phyloP scores from a whole-genome alignment of 2,113 vertebrate species.

The Aegypius monachus region DNA sequence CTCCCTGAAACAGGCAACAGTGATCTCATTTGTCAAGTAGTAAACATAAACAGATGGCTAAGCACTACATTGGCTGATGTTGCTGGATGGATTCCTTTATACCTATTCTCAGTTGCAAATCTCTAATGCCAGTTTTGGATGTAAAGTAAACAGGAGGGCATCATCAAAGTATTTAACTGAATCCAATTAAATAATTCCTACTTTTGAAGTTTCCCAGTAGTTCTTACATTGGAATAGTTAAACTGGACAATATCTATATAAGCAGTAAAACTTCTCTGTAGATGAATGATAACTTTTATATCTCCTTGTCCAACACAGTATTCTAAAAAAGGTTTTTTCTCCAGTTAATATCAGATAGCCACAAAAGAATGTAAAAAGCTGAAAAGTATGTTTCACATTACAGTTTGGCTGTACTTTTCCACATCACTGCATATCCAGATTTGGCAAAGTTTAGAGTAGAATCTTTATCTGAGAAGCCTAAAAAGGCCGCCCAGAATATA shows the following conservation, averaged over 20 bases:
- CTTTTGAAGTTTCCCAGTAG: background rate
- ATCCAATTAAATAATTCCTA: background rate
- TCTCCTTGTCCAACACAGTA: background rate
- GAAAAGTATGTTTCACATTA: background rate
- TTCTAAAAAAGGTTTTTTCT: background rate
- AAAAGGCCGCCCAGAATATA: background rate
- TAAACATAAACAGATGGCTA: background rate
- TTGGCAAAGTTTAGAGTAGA: background rate
- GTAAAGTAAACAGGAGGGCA: background rate
- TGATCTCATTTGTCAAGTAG: background rate
- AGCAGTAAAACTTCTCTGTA: background rate
- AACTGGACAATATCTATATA: background rate
- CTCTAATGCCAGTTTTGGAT: background rate
- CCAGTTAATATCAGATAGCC: background rate
- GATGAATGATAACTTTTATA: background rate
- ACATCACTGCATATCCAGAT: background rate
- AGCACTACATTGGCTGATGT: background rate
- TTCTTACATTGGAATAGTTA: background rate
- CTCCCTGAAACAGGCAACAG: background rate
- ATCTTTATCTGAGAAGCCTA: background rate
- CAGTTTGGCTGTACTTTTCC: background rate
- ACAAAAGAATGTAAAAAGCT: background rate
- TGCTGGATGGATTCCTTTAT: background rate
- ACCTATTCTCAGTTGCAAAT: background rate
- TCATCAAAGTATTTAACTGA: background rate